Base-by-base conservation (phyloP, 2,888 invertebrate species). In the Alloplasta piceator region DNA sequence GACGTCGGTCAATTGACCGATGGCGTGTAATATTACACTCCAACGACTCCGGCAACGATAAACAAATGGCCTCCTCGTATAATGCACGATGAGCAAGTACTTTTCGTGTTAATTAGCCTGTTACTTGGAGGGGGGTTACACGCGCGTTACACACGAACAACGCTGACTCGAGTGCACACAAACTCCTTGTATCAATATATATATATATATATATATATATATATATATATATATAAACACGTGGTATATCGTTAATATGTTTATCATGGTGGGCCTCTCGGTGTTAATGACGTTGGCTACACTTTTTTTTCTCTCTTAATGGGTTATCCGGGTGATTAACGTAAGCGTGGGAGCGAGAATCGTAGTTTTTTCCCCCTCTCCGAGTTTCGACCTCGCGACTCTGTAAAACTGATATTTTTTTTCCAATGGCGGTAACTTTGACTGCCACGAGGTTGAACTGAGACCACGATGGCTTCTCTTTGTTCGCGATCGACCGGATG, bases 21-120 rank as follows among this genome's bases (percentile, higher is more conserved):
- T 64, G 39, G 39, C 50, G 70, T 64, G 68, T 39, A 6, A 63
- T 36, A 64, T 64, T 39, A 68, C 77, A 52, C 52, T 43, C 38
- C 10, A 46, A 46, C 36, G 7, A 16, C 41, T 79, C 68, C 56
- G 26, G 39, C 43, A 1, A 39, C 6, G 12, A 14, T 73, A 60
- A 73, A 68, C 70, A 70, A 81, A 78, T 74, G n/a, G 14, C 6
- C 6, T 14, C 48, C 6, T 1, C 43, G 16, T 50, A 48, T 68
- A 12, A 48, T 67, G 50, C 60, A 55, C 39, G 70, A 71, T 52
- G 73, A 46, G 73, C 56, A 71, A 80, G 76, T 67, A 67, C 66
- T 67, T 71, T 50, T 60, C 76, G 72, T 56, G 80, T 80, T 80
- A 76, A 80, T 80, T 80, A 76, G 72, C 76, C 80, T 61, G 61